phyloP scores from a whole-genome alignment of 2,113 vertebrate genomes.

The Anolis sagrei region DNA sequence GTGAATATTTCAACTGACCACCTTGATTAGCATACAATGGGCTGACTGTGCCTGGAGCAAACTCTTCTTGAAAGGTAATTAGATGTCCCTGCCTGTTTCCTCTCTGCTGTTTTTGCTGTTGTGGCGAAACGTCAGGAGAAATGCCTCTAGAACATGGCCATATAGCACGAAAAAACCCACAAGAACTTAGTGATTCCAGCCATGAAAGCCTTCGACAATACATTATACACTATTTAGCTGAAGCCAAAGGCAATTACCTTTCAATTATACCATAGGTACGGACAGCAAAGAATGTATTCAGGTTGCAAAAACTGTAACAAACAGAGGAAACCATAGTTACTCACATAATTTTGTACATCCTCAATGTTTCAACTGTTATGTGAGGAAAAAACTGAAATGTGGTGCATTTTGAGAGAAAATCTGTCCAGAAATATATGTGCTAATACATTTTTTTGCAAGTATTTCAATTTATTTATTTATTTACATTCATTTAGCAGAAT shows the following conservation, averaged over 20 bases:
- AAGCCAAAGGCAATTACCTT: background rate
- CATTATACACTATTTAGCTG: slow-evolving; percentile 9
- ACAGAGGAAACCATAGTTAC: background rate
- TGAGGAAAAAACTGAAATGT: background rate
- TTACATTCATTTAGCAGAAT: background rate
- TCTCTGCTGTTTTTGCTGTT: too few relatives aligned
- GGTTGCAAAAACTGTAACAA: slow-evolving; percentile 60
- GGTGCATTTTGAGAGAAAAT: background rate
- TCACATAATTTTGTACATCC: background rate
- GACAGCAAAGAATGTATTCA: slow-evolving; percentile 58
- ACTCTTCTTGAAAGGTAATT: too few relatives aligned
- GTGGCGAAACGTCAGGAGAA: too few relatives aligned
- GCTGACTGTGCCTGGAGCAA: too few relatives aligned
- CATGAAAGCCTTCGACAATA: too few relatives aligned
- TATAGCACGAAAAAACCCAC: too few relatives aligned
- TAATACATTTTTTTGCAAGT: background rate
- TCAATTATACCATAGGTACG: slow-evolving; percentile 34
- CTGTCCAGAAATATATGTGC: background rate
- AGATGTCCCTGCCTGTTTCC: too few relatives aligned
- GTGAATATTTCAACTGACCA: too few relatives aligned
- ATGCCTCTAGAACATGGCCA: too few relatives aligned
- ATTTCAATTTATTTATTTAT: background rate
- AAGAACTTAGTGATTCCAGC: too few relatives aligned
- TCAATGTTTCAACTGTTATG: background rate
- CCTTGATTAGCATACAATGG: too few relatives aligned